Base-by-base conservation (phyloP, 2,797 vertebrate genomes). In the Aldrovandia affinis region DNA sequence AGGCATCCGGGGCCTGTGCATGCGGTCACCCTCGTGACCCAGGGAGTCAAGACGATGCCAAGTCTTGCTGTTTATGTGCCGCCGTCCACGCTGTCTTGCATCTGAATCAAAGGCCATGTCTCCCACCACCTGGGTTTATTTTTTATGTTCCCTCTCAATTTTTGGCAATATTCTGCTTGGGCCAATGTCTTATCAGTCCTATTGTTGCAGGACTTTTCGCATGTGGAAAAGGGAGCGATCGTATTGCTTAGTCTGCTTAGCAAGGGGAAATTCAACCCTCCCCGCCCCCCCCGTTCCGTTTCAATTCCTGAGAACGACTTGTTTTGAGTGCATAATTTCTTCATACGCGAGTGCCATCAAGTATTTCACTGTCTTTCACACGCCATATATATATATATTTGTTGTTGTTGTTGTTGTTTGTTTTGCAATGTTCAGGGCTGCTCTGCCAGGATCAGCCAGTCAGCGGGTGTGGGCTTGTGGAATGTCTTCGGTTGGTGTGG, bases 281-380 rank as follows among this genome's bases (percentile, higher is more conserved):
- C 73, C 59, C 44, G 54, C 83, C 30, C 12, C 81, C 57, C 52
- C 73, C 79, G 68, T 84, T 83, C 50, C 42, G 65, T 70, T 84
- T 18, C 44, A 30, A 10, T 54, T 47, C 78, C 68, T 85, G 50
- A 68, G 63, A 57, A 68, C 22, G 47, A 55, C 80, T 82, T 54
- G 9, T 83, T 81, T 61, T 77, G 63, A 28, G 79, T 68, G 59
- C 33, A 33, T 42, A 65, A 86, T 63, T 84, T 83, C 75, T 77
- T 80, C 47, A 61, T 33, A 36, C 44, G 18, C 3, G 57, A 33
- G 25, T 22, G 81, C 81, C 55, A 87, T 84, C 86, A 88, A 88
- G 54, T 83, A 83, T 86, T 85, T 86, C 82, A 82, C 10, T 65
- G 63, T 77, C 42, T 82, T 83, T 83, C 81, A 81, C 78, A n/a